phyloP scores from a whole-genome alignment of 23 tunicate species.

The Botrylloides violaceus region DNA sequence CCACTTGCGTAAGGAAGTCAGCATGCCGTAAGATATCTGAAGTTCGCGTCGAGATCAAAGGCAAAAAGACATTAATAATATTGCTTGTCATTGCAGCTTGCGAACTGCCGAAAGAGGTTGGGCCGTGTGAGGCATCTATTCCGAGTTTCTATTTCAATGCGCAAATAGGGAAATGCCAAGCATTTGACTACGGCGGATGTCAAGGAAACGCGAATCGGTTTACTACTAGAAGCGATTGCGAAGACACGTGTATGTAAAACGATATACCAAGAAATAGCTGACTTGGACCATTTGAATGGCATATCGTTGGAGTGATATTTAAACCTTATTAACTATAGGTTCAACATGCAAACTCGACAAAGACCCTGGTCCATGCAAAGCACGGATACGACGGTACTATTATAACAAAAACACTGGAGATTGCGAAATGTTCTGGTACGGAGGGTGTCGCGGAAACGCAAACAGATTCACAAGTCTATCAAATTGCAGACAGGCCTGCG shows the following conservation, averaged over 20 bases:
- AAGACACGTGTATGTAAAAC: not conserved
- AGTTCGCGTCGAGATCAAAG: too few species aligned
- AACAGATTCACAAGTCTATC: not conserved
- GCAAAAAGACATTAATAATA: too few species aligned
- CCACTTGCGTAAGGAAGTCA: not conserved
- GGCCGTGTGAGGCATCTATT: not conserved
- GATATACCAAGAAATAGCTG: not conserved
- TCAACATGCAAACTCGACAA: not conserved
- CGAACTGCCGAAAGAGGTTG: not conserved
- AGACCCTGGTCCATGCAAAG: not conserved
- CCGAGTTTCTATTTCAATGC: slow-evolving; percentile 1
- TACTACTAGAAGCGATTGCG: not conserved
- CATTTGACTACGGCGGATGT: slow-evolving; percentile 12
- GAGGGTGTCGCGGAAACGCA: not conserved
- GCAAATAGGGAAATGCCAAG: slow-evolving; percentile 1
- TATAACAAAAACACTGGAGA: not conserved
- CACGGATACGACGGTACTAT: not conserved
- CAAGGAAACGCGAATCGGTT: slow-evolving; percentile 5
- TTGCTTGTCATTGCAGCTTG: not conserved
- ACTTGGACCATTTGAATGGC: too few species aligned
- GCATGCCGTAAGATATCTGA: not conserved
- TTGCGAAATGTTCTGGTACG: not conserved
- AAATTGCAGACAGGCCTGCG: not conserved
- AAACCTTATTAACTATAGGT: not conserved
- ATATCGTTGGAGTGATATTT: too few species aligned